phyloP scores from a whole-genome alignment of 2,888 invertebrate genomes.

The Nudaria mundana region DNA sequence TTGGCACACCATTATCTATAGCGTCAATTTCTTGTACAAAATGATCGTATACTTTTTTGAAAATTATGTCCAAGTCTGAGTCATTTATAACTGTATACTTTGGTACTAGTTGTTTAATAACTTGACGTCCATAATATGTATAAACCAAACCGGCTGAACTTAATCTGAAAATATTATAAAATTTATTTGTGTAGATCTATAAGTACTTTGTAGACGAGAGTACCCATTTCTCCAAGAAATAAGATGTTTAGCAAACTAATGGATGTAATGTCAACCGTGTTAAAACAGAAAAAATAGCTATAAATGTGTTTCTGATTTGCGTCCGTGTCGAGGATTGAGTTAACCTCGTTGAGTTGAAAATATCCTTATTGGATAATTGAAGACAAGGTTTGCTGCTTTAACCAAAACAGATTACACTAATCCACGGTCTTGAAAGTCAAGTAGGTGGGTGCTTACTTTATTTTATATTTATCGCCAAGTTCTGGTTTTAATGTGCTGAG shows the following conservation, averaged over 20 bases:
- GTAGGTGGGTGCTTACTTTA: conserved; percentile 80
- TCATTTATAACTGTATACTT: conserved; percentile 61
- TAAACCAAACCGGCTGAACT: conserved; percentile 98
- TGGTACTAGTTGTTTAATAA: conserved; percentile 83
- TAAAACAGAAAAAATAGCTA: too few species aligned
- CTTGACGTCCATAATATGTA: conserved; percentile 91
- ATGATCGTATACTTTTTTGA: conserved; percentile 88
- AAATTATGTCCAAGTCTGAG: conserved; percentile 80
- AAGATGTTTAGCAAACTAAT: too few species aligned
- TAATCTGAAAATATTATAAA: conserved; percentile 78
- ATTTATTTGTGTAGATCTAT: neutral
- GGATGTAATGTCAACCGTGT: too few species aligned
- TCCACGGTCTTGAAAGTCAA: too few species aligned
- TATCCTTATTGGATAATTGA: too few species aligned
- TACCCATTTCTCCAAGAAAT: too few species aligned
- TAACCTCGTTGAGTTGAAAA: too few species aligned
- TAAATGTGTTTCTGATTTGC: too few species aligned
- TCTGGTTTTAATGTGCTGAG: conserved; percentile 84
- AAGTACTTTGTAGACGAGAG: too few species aligned
- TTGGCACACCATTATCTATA: conserved; percentile 97
- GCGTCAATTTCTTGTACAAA: conserved; percentile 97
- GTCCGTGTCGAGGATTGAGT: too few species aligned
- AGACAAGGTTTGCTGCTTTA: too few species aligned
- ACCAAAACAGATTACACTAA: too few species aligned
- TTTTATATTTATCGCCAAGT: conserved; percentile 80